Conservation (phyloP, 2,113 vertebrate species). For the Chaetorhynchus papuensis region DNA sequence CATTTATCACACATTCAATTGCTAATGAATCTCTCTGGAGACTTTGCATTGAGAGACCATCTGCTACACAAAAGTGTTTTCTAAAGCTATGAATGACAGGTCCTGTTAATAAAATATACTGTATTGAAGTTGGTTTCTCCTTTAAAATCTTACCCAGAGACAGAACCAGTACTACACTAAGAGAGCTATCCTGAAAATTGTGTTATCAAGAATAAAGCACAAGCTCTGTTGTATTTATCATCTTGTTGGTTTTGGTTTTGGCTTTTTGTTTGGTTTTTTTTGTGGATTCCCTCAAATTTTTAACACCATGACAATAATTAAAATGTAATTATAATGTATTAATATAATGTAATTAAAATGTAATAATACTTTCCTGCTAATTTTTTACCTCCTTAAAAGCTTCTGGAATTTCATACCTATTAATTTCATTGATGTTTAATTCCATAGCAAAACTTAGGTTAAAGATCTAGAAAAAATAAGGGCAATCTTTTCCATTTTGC, state of each 20-base stretch:
- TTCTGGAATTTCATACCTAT: background rate
- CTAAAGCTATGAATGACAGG: background rate
- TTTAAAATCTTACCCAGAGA: background rate
- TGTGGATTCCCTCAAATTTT: background rate
- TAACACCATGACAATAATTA: background rate
- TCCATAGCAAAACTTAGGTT: background rate
- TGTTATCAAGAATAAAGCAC: background rate
- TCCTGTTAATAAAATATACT: background rate
- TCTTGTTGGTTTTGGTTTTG: background rate
- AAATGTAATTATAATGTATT: background rate
- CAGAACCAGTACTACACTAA: background rate
- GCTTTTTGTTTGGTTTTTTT: background rate
- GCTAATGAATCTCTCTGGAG: background rate
- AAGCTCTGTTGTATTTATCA: background rate
- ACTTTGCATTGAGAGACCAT: background rate
- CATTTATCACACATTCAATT: background rate
- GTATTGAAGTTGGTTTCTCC: background rate
- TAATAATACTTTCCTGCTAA: background rate
- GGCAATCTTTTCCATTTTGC: background rate
- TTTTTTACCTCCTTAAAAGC: background rate
- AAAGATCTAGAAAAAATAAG: background rate
- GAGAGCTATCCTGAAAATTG: background rate
- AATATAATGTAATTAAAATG: background rate
- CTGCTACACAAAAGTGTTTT: background rate
- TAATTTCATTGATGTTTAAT: background rate